These are phyloP conservation scores for Protonibea diacanthus DNA, from an alignment of 2,797 vertebrate species.

Conservation along the genomic window DNA sequence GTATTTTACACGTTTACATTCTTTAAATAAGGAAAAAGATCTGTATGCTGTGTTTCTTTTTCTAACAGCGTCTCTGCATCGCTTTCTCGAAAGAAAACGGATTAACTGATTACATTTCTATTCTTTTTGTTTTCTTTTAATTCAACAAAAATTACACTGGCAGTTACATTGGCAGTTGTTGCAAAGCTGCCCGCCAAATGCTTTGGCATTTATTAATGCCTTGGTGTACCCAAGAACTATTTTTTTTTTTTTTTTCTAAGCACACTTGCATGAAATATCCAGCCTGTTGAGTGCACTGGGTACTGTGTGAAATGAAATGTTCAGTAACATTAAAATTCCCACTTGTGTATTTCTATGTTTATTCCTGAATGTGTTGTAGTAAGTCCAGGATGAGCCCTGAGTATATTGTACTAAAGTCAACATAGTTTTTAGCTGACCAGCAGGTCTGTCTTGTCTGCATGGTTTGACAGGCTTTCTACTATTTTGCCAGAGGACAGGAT, in stretches of 20 bases:
- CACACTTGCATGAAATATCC: background rate
- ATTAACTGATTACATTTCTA: background rate
- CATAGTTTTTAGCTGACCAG: conserved; percentile 1
- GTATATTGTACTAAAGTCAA: background rate
- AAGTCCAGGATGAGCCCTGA: background rate
- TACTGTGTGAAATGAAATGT: conserved; percentile 4
- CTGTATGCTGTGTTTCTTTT: background rate
- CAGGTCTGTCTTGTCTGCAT: background rate
- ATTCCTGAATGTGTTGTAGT: background rate
- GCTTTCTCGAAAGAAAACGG: background rate
- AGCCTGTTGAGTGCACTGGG: background rate
- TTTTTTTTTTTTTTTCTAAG: conserved; percentile 1
- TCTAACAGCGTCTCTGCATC: background rate
- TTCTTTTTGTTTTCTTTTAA: conserved; percentile 20
- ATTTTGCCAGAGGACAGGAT: background rate
- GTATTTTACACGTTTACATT: background rate
- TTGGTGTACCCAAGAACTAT: background rate
- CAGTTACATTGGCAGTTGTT: conserved; percentile 13
- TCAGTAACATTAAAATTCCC: background rate
- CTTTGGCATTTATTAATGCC: conserved; percentile 15
- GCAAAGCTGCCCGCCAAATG: conserved; percentile 20
- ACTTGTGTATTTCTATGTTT: no score
- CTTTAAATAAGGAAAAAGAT: background rate
- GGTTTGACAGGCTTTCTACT: background rate
- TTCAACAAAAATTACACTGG: background rate